Conservation (phyloP, 2,113 vertebrate species). For the Ondatra zibethicus region DNA sequence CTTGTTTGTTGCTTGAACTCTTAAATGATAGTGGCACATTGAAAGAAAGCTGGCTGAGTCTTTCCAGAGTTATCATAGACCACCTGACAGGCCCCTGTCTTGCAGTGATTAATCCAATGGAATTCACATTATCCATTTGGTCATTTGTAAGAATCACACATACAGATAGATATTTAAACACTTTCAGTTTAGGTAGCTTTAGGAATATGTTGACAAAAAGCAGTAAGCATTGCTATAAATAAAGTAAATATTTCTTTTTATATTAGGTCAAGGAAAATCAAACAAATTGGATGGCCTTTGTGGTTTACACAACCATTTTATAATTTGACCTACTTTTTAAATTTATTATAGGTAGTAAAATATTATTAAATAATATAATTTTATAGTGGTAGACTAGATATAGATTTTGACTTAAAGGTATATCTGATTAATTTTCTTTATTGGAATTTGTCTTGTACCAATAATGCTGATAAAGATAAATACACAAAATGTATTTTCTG, state of each 20-base stretch:
- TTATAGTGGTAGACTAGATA: neutral
- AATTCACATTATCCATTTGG: neutral
- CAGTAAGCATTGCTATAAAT: slow-evolving; percentile 11
- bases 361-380: slow-evolving; percentile 19
- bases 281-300: slow-evolving; percentile 1
- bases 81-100: neutral
- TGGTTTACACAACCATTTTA: slow-evolving; percentile 27
- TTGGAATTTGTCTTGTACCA: slow-evolving; percentile 39
- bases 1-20: neutral
- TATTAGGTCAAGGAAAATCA: neutral
- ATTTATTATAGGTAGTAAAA: neutral
- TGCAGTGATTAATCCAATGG: neutral
- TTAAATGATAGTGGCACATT: neutral
- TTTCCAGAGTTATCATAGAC: neutral
- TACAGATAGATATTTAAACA: neutral
- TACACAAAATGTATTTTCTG: neutral
- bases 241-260: slow-evolving; percentile 2
- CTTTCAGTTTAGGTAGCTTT: neutral
- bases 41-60: neutral
- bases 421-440: neutral
- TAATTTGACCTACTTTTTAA: slow-evolving; percentile 24
- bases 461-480: neutral
- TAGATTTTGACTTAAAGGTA: neutral
- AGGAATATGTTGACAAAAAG: neutral
- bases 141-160: slow-evolving; percentile 8